Conservation (phyloP, 2,797 vertebrate genomes). For the Acanthopagrus latus region DNA sequence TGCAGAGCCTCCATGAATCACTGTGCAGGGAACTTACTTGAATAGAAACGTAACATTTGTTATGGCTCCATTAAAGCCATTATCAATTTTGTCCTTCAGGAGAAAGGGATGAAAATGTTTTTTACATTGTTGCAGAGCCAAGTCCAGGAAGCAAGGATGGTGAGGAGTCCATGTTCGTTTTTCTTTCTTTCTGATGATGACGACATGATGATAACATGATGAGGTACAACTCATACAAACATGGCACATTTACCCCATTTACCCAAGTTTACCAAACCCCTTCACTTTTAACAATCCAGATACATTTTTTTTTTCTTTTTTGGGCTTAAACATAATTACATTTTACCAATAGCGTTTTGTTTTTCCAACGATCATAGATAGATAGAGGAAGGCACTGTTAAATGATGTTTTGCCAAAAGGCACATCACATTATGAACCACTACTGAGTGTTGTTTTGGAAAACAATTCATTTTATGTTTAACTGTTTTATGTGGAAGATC, state of each 20-base stretch:
- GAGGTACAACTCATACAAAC: too few relatives aligned
- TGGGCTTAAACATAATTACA: neutral
- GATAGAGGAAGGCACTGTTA: neutral
- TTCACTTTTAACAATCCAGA: too few relatives aligned
- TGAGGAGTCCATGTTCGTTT: neutral
- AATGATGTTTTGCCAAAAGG: neutral
- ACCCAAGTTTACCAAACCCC: neutral
- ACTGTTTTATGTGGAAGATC: neutral
- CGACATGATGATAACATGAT: too few relatives aligned
- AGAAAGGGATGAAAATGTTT: neutral
- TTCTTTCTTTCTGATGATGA: neutral
- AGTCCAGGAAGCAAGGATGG: neutral
- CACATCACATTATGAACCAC: neutral
- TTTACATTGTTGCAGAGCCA: neutral
- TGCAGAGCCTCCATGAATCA: constrained; percentile 7
- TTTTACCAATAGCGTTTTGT: neutral
- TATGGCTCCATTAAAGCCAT: constrained; percentile 1
- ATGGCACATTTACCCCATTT: too few relatives aligned
- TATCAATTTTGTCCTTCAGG: neutral
- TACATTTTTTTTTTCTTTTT: neutral
- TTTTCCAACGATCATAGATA: neutral
- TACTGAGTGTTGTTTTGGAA: neutral
- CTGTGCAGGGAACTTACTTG: constrained; percentile 17
- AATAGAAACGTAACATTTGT: constrained; percentile 7
- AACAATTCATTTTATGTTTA: too few relatives aligned